A percentile compares a stretch with the other conserved stretches of the same genome.
Evolutionary conservation across 2,113 vertebrate species (phyloP).

Genomic region (Thunnus maccoyii): DNA sequence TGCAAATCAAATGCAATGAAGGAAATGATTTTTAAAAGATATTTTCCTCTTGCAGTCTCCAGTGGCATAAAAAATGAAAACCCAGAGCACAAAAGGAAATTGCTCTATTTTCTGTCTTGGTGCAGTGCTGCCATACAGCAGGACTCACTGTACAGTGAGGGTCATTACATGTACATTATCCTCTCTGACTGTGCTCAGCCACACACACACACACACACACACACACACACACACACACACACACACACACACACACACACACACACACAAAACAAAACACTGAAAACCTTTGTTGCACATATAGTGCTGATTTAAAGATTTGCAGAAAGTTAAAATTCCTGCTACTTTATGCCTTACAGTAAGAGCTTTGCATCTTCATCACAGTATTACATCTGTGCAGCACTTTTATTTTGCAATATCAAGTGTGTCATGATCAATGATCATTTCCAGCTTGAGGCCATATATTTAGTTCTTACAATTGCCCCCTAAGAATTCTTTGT

Average conservation of each 20-base stretch:
- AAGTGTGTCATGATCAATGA: too few species aligned
- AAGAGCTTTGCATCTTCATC: too few species aligned
- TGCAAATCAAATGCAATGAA: constrained; percentile 78
- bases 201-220: neutral
- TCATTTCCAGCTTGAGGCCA: too few species aligned
- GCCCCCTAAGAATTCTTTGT: neutral
- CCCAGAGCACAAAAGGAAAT: constrained; percentile 53
- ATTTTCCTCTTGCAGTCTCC: constrained; percentile 53
- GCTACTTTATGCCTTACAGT: too few species aligned
- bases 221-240: too few species aligned
- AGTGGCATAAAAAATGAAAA: constrained; percentile 29
- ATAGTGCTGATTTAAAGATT: neutral
- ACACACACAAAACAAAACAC: neutral
- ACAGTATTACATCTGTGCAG: neutral
- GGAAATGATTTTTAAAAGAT: constrained; percentile 60
- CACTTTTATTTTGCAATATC: neutral
- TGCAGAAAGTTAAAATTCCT: too few species aligned
- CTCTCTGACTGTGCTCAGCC: constrained; percentile 7
- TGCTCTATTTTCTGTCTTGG: constrained; percentile 48
- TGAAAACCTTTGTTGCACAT: neutral
- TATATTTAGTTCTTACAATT: neutral
- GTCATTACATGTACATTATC: constrained; percentile 54
- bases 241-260: too few species aligned
- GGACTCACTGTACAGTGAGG: constrained; percentile 49
- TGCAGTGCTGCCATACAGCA: constrained; percentile 52